Percentiles rank a stretch among this genome's conserved stretches.
Evolutionary conservation across 2,888 invertebrate genomes (phyloP).

Genomic region (Tenthredo notha): DNA sequence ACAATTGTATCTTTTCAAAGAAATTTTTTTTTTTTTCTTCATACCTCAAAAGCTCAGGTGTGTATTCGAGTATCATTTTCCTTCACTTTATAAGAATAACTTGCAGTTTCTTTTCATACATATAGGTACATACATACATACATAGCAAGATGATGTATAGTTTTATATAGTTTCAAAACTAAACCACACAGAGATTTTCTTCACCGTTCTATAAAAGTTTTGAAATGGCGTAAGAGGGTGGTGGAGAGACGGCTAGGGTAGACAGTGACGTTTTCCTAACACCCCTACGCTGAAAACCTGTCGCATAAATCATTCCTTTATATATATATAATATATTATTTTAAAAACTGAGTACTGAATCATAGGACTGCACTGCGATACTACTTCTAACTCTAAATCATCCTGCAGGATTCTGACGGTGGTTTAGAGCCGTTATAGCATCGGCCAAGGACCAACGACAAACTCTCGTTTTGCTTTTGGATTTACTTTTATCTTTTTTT

Average conservation of each 20-base stretch:
- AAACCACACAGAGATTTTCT: conserved; percentile 19
- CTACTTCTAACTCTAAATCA: conserved; percentile 28
- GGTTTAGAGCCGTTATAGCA: background rate
- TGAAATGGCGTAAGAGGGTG: background rate
- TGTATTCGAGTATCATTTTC: background rate
- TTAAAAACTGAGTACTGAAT: conserved; percentile 32
- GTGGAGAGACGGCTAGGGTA: background rate
- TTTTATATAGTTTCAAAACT: conserved; percentile 13
- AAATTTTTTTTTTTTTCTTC: too few species aligned
- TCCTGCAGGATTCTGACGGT: background rate
- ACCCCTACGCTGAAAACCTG: background rate
- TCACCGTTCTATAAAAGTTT: background rate
- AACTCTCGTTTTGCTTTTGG: background rate
- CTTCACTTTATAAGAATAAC: conserved; percentile 48
- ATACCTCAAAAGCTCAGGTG: conserved; percentile 54
- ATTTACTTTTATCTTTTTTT: conserved; percentile 7
- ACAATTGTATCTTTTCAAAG: background rate
- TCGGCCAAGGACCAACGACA: background rate
- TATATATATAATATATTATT: conserved; percentile 13
- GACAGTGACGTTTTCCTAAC: conserved; percentile 30
- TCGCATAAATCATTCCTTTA: conserved; percentile 26
- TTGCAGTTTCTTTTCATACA: conserved; percentile 43
- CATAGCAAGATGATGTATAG: background rate
- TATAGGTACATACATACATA: background rate
- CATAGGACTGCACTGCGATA: background rate